Base-by-base conservation (phyloP, 1,140 invertebrate species). In the Fopius arisanus region DNA sequence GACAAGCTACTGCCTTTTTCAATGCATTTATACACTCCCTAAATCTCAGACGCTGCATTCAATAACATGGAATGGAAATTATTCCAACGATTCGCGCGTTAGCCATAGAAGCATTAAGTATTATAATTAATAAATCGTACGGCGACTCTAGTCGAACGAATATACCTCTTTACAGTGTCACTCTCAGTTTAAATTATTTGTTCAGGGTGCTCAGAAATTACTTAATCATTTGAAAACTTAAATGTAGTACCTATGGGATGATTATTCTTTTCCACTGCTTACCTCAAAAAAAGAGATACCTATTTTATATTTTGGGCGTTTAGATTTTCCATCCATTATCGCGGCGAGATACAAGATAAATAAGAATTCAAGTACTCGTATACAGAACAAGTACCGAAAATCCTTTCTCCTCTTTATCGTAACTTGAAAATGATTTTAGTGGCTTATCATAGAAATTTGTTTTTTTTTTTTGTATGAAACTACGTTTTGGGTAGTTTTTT, bases 111-210 rank as follows among this genome's bases (percentile, higher is more conserved):
- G 73, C 69, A 77, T 48, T 62, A 80, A 84, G 76, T 83, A 83
- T 82, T 81, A n/a, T n/a, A 80, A 79, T 80, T 79, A 62, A 48
- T 29, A n/a, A 79, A 81, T 81, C 80, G 80, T 85, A 81, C 81
- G 81, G 83, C 84, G 84, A 78, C 81, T 85, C 84, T 85, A 86
- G 83, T 87, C 83, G 81, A 83, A 81, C 80, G 75, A 77, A 84
- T 82, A 86, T 86, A 86, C 81, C 83, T 85, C 84, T 59, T 59
- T 59, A n/a, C 43, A 59, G 19, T 73, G 72, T 63, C 16, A 75
- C 78, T 41, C 75, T 73, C 74, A 73, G 43, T 16, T 65, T 65
- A 26, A 59, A 59, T 59, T 59, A 59, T 59, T 59, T 59, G 19
- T 59, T 12, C 54, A 59, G 54, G 54, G 54, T 59, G 54, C 54